Evolutionary conservation across 1,140 invertebrate species (phyloP), one percentile per base, ranked within the genome.

Genomic region (Elymnias hypermnestra): DNA sequence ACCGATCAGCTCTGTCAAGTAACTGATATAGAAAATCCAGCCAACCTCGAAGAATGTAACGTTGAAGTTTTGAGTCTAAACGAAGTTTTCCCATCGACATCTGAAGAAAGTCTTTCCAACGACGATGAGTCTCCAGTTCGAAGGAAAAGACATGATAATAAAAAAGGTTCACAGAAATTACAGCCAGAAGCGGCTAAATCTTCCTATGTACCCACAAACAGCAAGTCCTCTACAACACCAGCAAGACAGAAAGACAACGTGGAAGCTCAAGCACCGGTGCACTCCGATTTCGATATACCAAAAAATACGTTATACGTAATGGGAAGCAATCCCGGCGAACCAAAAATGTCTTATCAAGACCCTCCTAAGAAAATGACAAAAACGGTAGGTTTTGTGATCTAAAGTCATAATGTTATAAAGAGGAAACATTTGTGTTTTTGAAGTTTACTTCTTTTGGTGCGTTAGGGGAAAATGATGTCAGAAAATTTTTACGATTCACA

Each of bases 241-340:
- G 60, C 59, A 6, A 31, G 66, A 1, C 58, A 57, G 12, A 73
- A 63, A 17, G 77, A 81, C 1, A 4, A 43, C 3, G 38, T 67
- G 9, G 74, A 82, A 25, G 53, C 53, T 2, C 68, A 76, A 55
- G 15, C 63, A 0, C 62, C 75, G 2, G 72, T 72, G 1, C 75
- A 66, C 53, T 84, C 81, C 9, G 78, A 85, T 36, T 76, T 72
- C 48, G 66, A 83, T 33, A 74, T 82, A 41, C 72, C 78, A 7
- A 83, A 85, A 46, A 79, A 61, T 40, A 83, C 78, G 5, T 43
- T 83, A 37, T 68, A 82, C 37, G 76, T 82, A n/a, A 62, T 76
- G 4, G 82, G 82, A 1, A 85, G 82, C 42, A 82, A 85, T 33
- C 82, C 82, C 4, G 82, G 82, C 1, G 82, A 85, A 46, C 78